phyloP scores from a whole-genome alignment of 2,113 vertebrate species.

The Gallinago paraguaiae region DNA sequence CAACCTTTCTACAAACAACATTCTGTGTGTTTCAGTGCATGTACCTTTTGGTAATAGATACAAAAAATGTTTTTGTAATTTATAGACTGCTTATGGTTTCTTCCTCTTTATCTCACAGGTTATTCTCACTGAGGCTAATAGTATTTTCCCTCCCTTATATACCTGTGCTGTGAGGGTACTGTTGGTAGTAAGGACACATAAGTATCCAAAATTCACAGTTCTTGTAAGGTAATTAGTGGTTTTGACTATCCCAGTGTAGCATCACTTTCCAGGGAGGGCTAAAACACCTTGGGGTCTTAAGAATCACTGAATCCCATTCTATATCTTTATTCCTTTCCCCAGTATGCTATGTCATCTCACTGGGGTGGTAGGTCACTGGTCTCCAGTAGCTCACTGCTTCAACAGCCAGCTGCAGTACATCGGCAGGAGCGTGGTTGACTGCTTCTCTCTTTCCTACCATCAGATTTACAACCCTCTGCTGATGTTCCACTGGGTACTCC shows the following conservation, averaged over 20 bases:
- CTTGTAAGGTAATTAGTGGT: neutral
- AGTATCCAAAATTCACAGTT: neutral
- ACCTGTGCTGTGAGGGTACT: neutral
- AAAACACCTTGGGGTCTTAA: neutral
- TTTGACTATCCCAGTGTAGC: neutral
- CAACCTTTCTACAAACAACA: neutral
- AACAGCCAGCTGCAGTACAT: neutral
- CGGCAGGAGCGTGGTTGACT: neutral
- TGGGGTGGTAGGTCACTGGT: neutral
- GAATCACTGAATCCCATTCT: neutral
- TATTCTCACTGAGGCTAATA: neutral
- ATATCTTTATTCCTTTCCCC: neutral
- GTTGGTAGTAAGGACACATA: neutral
- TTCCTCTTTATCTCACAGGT: neutral
- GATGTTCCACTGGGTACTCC: neutral
- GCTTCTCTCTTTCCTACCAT: neutral
- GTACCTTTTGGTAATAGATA: neutral
- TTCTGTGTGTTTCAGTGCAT: neutral
- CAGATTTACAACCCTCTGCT: neutral
- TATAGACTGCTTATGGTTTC: neutral
- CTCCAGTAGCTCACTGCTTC: neutral
- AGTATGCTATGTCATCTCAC: rapidly evolving
- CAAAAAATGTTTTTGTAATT: neutral
- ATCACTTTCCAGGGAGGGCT: neutral
- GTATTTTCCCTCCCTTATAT: neutral